Conservation (phyloP, 2,888 invertebrate species). For the Cosmia trapezina region DNA sequence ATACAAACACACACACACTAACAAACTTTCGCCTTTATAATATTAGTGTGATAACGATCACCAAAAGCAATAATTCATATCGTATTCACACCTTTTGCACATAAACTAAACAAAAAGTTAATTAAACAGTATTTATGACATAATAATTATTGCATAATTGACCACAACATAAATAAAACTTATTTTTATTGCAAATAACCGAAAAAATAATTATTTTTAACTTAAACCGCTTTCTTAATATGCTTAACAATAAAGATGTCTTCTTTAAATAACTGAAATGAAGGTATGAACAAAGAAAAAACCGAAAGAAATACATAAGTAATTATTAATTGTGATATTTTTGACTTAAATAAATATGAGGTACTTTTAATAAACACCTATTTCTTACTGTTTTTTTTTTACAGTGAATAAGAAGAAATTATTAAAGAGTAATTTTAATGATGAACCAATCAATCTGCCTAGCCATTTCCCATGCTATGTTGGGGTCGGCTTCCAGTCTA, state of each 20-base stretch:
- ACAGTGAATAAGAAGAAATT: background rate
- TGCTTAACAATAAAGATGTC: constrained; percentile 44
- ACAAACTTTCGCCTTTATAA: too few relatives aligned
- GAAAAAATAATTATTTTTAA: constrained; percentile 4
- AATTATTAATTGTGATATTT: constrained; percentile 27
- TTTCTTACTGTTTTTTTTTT: background rate
- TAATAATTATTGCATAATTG: background rate
- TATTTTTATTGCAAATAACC: background rate
- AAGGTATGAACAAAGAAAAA: constrained; percentile 33
- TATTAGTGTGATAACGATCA: too few relatives aligned
- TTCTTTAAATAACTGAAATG: constrained; percentile 45
- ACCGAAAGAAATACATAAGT: background rate
- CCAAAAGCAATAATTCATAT: constrained; percentile 6
- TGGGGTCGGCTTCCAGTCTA: too few relatives aligned
- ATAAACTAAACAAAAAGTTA: background rate
- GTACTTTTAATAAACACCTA: constrained; percentile 19
- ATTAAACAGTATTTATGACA: background rate
- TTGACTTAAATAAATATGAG: background rate
- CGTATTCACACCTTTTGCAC: constrained; percentile 3
- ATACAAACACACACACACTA: too few relatives aligned
- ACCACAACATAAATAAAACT: background rate
- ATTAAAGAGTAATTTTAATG: background rate
- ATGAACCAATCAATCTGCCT: too few relatives aligned
- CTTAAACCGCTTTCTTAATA: constrained; percentile 32
- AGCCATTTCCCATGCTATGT: too few relatives aligned